Evolutionary conservation across 2,888 invertebrate genomes (phyloP).

Genomic region (Stenodema calcarata): DNA sequence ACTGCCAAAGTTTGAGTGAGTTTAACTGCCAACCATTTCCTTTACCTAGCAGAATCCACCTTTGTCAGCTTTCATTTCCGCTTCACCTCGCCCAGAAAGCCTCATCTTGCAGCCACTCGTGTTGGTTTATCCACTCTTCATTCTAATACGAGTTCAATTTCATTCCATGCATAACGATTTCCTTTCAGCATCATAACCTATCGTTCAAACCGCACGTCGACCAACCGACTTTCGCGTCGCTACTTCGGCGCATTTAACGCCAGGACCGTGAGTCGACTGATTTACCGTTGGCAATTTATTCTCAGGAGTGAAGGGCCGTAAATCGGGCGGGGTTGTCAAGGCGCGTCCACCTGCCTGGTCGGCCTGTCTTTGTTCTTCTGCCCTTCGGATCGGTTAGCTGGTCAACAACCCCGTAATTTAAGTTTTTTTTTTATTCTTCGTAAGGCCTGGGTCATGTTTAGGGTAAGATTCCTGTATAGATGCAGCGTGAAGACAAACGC

Average conservation of each 20-base stretch:
- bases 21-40: too few species aligned
- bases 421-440: not conserved
- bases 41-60: too few species aligned
- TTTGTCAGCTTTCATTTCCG: too few species aligned
- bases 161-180: not conserved
- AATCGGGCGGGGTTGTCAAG: not conserved
- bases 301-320: not conserved
- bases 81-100: too few species aligned
- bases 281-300: not conserved
- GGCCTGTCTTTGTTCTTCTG: not conserved
- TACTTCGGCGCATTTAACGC: not conserved
- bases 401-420: not conserved
- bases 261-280: not conserved
- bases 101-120: too few species aligned
- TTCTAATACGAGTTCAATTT: not conserved
- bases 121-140: too few species aligned
- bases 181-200: not conserved
- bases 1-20: too few species aligned
- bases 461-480: not conserved
- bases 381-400: not conserved
- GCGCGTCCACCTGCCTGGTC: not conserved
- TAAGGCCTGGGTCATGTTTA: not conserved
- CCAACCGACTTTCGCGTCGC: not conserved
- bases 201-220: not conserved
- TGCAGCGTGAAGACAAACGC: not conserved